Evolutionary conservation across 2,797 vertebrate genomes (phyloP).

Genomic region (Helostoma temminkii): DNA sequence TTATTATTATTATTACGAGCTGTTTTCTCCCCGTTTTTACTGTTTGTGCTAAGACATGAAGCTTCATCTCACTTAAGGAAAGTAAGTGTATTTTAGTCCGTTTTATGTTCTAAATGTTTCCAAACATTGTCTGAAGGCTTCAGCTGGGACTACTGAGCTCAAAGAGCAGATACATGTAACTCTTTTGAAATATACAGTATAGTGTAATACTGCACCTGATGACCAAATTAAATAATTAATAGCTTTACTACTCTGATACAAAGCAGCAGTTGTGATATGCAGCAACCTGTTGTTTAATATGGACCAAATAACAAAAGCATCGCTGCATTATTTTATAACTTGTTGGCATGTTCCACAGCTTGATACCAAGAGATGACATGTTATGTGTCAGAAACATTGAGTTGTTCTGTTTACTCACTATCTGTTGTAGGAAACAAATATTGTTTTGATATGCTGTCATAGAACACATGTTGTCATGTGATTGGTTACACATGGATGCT

Average conservation of each 20-base stretch:
- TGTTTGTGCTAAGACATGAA: background rate
- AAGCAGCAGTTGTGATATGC: constrained; percentile 50
- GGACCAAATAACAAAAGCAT: constrained; percentile 57
- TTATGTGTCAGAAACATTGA: constrained; percentile 47
- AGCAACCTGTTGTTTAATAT: constrained; percentile 52
- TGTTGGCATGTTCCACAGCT: constrained; percentile 18
- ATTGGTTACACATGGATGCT: constrained; percentile 61
- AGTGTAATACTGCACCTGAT: constrained; percentile 24
- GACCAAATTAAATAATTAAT: constrained; percentile 60
- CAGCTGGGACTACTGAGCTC: constrained; percentile 58
- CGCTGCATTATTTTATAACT: constrained; percentile 28
- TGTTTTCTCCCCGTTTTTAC: background rate
- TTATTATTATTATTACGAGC: no score
- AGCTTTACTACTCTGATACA: constrained; percentile 46
- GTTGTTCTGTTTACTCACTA: constrained; percentile 47
- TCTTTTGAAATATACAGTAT: constrained; percentile 19
- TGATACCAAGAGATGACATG: constrained; percentile 37
- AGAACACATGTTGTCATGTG: constrained; percentile 50
- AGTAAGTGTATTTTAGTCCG: background rate
- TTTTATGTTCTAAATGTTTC: constrained; percentile 12
- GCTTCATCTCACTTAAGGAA: background rate
- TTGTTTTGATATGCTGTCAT: constrained; percentile 51
- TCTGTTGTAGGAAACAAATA: constrained; percentile 45
- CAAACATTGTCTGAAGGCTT: constrained; percentile 42
- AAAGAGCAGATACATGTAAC: constrained; percentile 29